phyloP scores from a whole-genome alignment of 2,113 vertebrate species.

The Spilogale gracilis region DNA sequence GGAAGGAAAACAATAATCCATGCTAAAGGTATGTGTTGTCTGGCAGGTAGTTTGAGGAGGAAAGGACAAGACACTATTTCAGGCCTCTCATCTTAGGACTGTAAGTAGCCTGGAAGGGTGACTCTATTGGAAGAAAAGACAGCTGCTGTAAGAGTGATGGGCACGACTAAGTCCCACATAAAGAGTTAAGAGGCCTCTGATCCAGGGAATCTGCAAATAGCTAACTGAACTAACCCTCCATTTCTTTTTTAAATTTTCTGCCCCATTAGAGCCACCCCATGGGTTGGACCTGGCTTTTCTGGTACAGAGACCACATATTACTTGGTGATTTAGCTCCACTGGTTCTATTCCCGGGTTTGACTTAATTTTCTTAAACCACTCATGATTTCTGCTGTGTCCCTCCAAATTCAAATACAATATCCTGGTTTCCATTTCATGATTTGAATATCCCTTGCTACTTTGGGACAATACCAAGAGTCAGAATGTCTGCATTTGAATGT shows the following conservation, averaged over 20 bases:
- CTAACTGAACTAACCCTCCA: not conserved
- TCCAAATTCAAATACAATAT: not conserved
- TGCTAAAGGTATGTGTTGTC: not conserved
- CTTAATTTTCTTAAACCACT: not conserved
- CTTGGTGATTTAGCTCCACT: not conserved
- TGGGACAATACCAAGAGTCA: not conserved
- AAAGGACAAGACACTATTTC: not conserved
- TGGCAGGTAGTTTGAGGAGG: not conserved
- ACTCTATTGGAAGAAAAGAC: not conserved
- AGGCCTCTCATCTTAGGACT: not conserved
- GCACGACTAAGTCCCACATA: not conserved
- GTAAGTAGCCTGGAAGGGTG: not conserved
- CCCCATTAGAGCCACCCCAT: not conserved
- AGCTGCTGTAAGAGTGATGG: not conserved
- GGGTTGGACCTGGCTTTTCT: not conserved
- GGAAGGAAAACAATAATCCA: not conserved
- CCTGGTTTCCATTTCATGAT: not conserved
- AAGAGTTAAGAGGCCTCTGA: not conserved
- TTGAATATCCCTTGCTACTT: not conserved
- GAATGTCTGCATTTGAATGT: not conserved
- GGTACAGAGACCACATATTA: not conserved
- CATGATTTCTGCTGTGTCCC: not conserved
- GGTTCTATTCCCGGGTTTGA: not conserved
- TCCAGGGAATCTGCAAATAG: not conserved
- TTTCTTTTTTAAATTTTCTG: slow-evolving; percentile 19